A percentile compares a stretch with the other conserved stretches of the same genome.
Conservation (phyloP, 2,888 invertebrate genomes). For the Drosophila bunnanda region DNA sequence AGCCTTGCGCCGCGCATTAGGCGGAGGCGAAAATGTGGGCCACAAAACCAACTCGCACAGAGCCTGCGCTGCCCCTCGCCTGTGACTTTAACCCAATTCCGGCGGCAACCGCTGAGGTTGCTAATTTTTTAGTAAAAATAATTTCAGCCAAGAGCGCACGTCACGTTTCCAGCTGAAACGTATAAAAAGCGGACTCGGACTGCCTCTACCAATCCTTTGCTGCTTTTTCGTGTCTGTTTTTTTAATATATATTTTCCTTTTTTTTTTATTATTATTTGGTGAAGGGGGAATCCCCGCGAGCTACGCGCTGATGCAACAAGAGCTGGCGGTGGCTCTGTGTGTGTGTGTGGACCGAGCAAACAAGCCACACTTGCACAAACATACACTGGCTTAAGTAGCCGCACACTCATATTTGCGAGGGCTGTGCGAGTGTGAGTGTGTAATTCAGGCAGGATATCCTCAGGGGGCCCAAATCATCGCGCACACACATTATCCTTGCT, state of each 20-base stretch:
- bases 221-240: constrained; percentile 5
- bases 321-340: constrained; percentile 50
- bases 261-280: constrained; percentile 8
- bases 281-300: constrained; percentile 58
- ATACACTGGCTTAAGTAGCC: constrained; percentile 74
- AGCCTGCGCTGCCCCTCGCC: too few relatives aligned
- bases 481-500: constrained; percentile 13
- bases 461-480: constrained; percentile 21
- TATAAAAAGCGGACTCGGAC: constrained; percentile 50
- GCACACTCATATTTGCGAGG: constrained; percentile 60
- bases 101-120: constrained; percentile 75
- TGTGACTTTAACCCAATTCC: constrained; percentile 80
- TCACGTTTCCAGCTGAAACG: constrained; percentile 41
- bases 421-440: constrained; percentile 7
- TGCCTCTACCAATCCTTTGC: constrained; percentile 33
- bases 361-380: constrained; percentile 44
- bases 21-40: constrained; percentile 56
- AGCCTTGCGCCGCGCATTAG: constrained; percentile 37
- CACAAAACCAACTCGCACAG: constrained; percentile 2
- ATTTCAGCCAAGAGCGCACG: constrained; percentile 57
- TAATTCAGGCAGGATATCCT: constrained; percentile 19
- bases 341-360: constrained; percentile 55
- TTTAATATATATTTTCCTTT: constrained; percentile 1
- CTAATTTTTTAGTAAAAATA: constrained; percentile 73
- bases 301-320: constrained; percentile 79